Evolutionary conservation across 2,888 invertebrate genomes (phyloP), one percentile per base, ranked within the genome.

Genomic region (Lithophane semibrunnea): DNA sequence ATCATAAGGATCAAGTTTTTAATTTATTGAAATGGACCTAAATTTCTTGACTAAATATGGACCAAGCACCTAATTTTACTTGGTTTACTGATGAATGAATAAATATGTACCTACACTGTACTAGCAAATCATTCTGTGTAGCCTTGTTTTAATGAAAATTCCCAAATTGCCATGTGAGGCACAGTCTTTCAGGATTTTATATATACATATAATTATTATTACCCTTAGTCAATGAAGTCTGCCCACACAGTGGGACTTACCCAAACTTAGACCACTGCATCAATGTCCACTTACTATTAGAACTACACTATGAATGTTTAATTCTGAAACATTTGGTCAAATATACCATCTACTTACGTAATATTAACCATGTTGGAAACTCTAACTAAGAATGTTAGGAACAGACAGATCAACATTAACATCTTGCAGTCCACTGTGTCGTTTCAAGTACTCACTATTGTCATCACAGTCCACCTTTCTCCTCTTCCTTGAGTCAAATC

Each of bases 401-500:
- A 92, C 90, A 88, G 82, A 90, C 83, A 90, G 81, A 88, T 90
- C 86, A 87, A 86, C 72, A 84, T 84, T 86, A 67, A 85, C 82
- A 82, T 91, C 87, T 75, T 90, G 88, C 72, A 89, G 74, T 79
- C 90, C 91, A 91, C 89, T 93, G 73, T 94, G 94, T 88, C 93
- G 92, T 91, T 96, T 96, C 74, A 94, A 90, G 84, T 88, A 89
- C 84, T 96, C 95, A 90, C 88, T 86, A 79, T 89, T 90, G 70
- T 92, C 91, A 84, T 93, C 93, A 90, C 87, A 88, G 60, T 93
- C 92, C 18, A 92, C 91, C 74, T 94, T 94, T 91, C 95, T 95
- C 66, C 96, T 91, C 89, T 96, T 96, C 47, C 96, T 93, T 5
- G 91, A 94, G 81, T 96, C 95, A 92, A 96, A 96, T 69, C 94